Evolutionary conservation across 2,113 vertebrate genomes (phyloP).

Genomic region (Hirundichthys speculiger): DNA sequence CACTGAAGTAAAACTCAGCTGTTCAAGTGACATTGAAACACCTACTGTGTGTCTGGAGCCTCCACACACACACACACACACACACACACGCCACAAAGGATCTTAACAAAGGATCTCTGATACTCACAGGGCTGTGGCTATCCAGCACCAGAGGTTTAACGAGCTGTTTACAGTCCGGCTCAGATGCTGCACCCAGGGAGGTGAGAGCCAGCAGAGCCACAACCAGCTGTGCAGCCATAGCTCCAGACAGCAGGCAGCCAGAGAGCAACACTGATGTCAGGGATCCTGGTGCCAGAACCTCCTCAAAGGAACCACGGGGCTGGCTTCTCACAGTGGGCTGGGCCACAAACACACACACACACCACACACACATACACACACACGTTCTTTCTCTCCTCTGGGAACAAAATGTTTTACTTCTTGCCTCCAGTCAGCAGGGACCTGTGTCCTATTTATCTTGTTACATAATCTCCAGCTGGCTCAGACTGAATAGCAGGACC

Average conservation of each 20-base stretch:
- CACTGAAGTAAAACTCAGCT: no score
- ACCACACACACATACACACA: slow-evolving; percentile 11
- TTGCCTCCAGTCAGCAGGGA: slow-evolving; percentile 27
- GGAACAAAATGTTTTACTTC: slow-evolving; percentile 17
- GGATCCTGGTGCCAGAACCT: slow-evolving; percentile 52
- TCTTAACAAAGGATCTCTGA: slow-evolving; percentile 7
- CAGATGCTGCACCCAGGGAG: slow-evolving; percentile 64
- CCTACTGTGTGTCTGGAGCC: no score
- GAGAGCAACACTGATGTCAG: slow-evolving; percentile 52
- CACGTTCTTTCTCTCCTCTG: slow-evolving; percentile 1
- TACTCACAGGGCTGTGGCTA: slow-evolving; percentile 78
- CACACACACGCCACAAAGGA: background rate
- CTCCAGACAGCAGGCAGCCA: slow-evolving; percentile 58
- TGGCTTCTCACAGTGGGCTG: slow-evolving; percentile 59
- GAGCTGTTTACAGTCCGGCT: slow-evolving; percentile 69
- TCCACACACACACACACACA: no score
- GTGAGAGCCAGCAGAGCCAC: slow-evolving; percentile 62
- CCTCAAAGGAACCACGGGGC: slow-evolving; percentile 38
- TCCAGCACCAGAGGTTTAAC: slow-evolving; percentile 74
- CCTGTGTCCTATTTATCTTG: slow-evolving; percentile 50
- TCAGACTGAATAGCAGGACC: slow-evolving; percentile 49
- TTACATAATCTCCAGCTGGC: slow-evolving; percentile 70
- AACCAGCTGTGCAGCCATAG: slow-evolving; percentile 72
- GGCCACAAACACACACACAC: slow-evolving; percentile 30
- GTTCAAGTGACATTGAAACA: no score